A percentile compares a stretch with the other conserved stretches of the same genome.
Conservation (phyloP, 1,140 invertebrate genomes). For the Yoshiicerus persimilis region DNA sequence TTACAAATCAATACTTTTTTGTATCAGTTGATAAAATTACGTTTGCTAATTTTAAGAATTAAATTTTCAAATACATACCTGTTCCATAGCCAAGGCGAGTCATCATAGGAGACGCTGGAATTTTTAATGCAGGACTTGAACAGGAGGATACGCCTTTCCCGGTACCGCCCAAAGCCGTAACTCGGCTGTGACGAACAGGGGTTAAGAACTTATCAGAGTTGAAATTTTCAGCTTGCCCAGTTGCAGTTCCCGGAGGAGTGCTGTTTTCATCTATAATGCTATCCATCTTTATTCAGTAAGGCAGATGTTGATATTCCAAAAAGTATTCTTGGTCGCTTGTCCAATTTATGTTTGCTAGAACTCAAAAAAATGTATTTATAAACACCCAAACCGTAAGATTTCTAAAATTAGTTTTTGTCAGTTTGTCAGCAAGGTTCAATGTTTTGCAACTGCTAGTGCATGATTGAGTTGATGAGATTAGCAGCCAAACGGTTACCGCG, state of each 20-base stretch:
- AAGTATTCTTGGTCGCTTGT: too few relatives aligned
- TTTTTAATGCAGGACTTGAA: constrained; percentile 54
- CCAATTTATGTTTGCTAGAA: too few relatives aligned
- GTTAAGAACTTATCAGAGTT: neutral
- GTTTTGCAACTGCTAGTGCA: too few relatives aligned
- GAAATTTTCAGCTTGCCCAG: neutral
- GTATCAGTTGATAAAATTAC: too few relatives aligned
- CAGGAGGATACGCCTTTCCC: neutral
- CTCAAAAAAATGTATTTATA: too few relatives aligned
- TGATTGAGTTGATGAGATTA: neutral
- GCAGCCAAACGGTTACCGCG: neutral
- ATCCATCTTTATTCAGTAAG: neutral
- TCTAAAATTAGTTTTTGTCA: too few relatives aligned
- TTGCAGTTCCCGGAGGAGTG: too few relatives aligned
- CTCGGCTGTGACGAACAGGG: neutral
- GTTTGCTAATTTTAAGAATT: neutral
- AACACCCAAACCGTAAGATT: too few relatives aligned
- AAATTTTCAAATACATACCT: constrained; percentile 56
- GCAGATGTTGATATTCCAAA: too few relatives aligned
- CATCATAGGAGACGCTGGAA: constrained; percentile 69
- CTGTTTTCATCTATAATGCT: neutral
- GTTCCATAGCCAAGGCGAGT: constrained; percentile 72
- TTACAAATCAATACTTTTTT: too few relatives aligned
- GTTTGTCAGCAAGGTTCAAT: too few relatives aligned
- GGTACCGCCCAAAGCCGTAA: neutral